phyloP scores from a whole-genome alignment of 2,113 vertebrate species.

The Chaenocephalus aceratus region DNA sequence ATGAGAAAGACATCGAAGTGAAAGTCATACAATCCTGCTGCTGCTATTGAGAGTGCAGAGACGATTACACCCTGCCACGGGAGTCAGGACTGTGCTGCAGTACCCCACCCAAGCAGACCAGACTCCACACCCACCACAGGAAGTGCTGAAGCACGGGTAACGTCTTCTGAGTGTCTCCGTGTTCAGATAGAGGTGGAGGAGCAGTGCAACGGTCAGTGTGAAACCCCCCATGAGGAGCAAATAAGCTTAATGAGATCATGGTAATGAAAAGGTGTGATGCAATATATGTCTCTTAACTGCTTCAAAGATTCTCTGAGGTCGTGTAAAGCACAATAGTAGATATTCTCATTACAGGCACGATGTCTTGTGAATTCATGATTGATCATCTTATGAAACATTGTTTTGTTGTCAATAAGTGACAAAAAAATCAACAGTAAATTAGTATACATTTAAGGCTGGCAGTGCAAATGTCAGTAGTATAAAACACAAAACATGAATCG shows the following conservation, averaged over 20 bases:
- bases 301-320: background rate
- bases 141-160: slow-evolving; percentile 22
- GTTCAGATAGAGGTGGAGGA: background rate
- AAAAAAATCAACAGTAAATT: background rate
- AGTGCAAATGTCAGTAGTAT: background rate
- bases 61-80: slow-evolving; percentile 25
- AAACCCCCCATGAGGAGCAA: background rate
- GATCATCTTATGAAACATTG: background rate
- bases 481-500: background rate
- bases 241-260: background rate
- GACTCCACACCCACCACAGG: slow-evolving; percentile 19
- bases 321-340: background rate
- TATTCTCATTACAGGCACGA: background rate
- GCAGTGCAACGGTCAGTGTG: background rate
- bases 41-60: slow-evolving; percentile 24
- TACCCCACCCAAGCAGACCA: slow-evolving; percentile 55
- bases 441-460: background rate
- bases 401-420: background rate
- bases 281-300: slow-evolving; percentile 1
- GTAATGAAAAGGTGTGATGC: background rate
- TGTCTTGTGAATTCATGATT: background rate
- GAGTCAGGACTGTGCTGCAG: slow-evolving; percentile 40
- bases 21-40: background rate
- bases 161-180: slow-evolving; percentile 7
- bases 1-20: background rate